phyloP scores from a whole-genome alignment of 2,888 invertebrate species.

The Sclerodermus sp. region DNA sequence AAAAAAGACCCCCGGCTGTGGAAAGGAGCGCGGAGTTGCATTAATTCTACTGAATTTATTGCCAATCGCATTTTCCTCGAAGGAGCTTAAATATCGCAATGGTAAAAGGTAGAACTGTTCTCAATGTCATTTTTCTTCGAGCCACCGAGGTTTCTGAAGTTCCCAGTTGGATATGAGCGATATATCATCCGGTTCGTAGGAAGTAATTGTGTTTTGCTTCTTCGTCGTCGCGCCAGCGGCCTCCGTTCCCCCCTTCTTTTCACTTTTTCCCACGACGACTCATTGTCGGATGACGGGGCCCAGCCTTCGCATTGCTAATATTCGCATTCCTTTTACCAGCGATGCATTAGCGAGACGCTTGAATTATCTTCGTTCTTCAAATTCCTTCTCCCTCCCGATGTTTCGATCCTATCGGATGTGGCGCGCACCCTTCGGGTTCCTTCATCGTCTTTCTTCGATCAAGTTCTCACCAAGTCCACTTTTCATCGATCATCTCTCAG shows the following conservation, averaged over 20 bases:
- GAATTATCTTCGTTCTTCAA: constrained; percentile 27
- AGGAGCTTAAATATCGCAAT: too few relatives aligned
- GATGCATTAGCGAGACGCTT: constrained; percentile 32
- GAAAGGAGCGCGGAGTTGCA: too few relatives aligned
- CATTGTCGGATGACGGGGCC: background rate
- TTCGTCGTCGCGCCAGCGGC: constrained; percentile 2
- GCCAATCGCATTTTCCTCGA: too few relatives aligned
- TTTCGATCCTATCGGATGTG: constrained; percentile 2
- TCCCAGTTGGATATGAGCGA: constrained; percentile 4
- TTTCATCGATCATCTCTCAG: too few relatives aligned
- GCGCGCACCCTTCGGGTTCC: background rate
- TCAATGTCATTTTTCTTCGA: background rate
- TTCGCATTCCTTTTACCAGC: constrained; percentile 18
- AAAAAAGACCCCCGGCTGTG: too few relatives aligned
- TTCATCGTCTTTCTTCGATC: too few relatives aligned
- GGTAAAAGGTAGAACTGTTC: too few relatives aligned
- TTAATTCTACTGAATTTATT: too few relatives aligned
- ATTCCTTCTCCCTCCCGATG: constrained; percentile 13
- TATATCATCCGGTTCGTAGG: constrained; percentile 5
- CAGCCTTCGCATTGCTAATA: constrained; percentile 6
- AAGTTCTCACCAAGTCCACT: too few relatives aligned
- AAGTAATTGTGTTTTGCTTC: constrained; percentile 24
- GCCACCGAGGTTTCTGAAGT: constrained; percentile 5
- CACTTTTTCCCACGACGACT: constrained; percentile 8
- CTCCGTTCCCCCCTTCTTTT: background rate